These are phyloP conservation scores for Hoplostethus atlanticus DNA, from an alignment of 2,797 vertebrate genomes.

Conservation along the genomic window DNA sequence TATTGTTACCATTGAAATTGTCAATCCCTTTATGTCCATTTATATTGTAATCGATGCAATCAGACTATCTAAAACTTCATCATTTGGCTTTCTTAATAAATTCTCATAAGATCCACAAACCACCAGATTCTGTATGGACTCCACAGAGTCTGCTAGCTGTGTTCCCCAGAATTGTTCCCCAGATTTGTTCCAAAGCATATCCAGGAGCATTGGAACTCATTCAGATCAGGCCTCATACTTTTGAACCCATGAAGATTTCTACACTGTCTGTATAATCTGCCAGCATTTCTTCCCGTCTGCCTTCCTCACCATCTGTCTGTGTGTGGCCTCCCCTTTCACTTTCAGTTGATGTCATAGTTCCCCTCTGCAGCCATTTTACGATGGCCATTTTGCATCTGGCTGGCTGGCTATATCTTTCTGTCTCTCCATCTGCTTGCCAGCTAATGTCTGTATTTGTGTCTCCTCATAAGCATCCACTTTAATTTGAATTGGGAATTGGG, in stretches of 20 bases:
- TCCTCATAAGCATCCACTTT: slow-evolving; percentile 37
- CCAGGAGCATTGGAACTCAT: slow-evolving; percentile 15
- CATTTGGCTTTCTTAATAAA: background rate
- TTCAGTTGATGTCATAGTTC: slow-evolving; percentile 50
- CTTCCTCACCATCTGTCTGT: slow-evolving; percentile 62
- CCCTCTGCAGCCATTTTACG: slow-evolving; percentile 50
- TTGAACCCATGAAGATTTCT: slow-evolving; percentile 19
- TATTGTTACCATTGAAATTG: too few species aligned
- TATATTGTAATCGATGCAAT: background rate
- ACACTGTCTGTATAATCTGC: slow-evolving; percentile 50
- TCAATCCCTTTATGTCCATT: too few species aligned
- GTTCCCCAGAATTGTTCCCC: background rate
- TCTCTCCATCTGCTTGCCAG: slow-evolving; percentile 47
- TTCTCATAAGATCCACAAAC: background rate
- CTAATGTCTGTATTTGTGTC: slow-evolving; percentile 46
- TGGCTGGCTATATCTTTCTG: slow-evolving; percentile 29
- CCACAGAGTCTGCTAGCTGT: background rate
- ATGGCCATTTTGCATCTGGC: slow-evolving; percentile 59
- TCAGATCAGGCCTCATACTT: slow-evolving; percentile 10
- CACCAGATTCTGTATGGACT: background rate
- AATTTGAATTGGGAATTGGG: slow-evolving; percentile 63
- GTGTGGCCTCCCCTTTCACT: slow-evolving; percentile 51
- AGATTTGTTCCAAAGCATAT: slow-evolving; percentile 28
- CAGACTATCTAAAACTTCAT: background rate
- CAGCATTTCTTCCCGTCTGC: slow-evolving; percentile 50